A percentile compares a stretch with the other conserved stretches of the same genome.
Evolutionary conservation across 53 echinoderm and acorn worm genomes (phyloP).

Genomic region (Mesocentrotus franciscanus): DNA sequence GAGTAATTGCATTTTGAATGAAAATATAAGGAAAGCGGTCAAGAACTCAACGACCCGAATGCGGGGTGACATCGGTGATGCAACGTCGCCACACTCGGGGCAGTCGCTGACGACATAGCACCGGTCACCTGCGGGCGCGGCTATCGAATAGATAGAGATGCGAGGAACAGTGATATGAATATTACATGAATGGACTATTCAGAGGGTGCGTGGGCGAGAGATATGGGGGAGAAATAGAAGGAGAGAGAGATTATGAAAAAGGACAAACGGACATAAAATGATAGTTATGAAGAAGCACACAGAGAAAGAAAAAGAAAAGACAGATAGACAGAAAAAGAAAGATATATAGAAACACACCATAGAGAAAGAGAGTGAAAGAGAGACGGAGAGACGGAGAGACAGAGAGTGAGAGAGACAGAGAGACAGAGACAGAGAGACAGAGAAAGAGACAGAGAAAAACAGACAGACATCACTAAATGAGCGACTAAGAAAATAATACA

Average conservation of each 20-base stretch:
- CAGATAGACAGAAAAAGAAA: neutral
- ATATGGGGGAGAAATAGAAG: neutral
- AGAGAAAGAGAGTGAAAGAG: neutral
- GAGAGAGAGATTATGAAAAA: neutral
- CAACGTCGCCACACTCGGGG: neutral
- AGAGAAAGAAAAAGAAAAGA: neutral
- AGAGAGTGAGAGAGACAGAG: neutral
- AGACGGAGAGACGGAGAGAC: neutral
- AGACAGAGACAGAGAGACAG: neutral
- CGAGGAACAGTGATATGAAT: neutral
- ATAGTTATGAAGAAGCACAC: neutral
- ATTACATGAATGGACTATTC: neutral
- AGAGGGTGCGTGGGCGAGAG: neutral
- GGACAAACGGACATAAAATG: no score
- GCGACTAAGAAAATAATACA: neutral
- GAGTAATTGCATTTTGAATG: neutral
- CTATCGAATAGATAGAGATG: neutral
- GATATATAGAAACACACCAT: neutral
- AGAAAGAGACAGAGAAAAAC: neutral
- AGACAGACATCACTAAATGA: neutral
- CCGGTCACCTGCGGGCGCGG: conserved; percentile 2
- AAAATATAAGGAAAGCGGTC: neutral
- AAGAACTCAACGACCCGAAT: neutral
- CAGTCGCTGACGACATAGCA: neutral
- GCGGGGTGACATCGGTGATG: neutral